Evolutionary conservation across 2,888 invertebrate genomes (phyloP), one percentile per base, ranked within the genome.

Genomic region (Phalera bucephala): DNA sequence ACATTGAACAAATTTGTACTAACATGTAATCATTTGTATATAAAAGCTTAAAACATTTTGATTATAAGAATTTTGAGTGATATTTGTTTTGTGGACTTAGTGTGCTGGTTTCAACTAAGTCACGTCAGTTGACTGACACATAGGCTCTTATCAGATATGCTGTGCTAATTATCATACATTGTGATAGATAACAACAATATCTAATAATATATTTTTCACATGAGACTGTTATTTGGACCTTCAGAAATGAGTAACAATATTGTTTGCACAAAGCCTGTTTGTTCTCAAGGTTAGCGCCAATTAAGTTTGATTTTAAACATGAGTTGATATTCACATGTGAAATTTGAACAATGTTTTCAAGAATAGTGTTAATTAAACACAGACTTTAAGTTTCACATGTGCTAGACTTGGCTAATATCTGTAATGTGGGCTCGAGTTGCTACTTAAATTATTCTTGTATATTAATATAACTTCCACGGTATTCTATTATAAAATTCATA

Each of bases 1-100:
- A 80, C 71, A 70, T 72, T 74, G 83, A 85, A 82, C 83, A 85
- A 84, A 82, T 70, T 60, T 66, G 57, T 64, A 64, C 51, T 68
- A 68, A 53, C 34, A 30, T n/a, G n/a, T 56, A 40, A 15, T 22
- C 14, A 28, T 28, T 27, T 68, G 67, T 68, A 66, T 55, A 67
- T 67, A 68, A 48, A 52, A 52, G 48, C 45, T 41, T 45, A 62
- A 56, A 47, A 52, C 31, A 23, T 27, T 50, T 52, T 64, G 52
- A 58, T 58, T 38, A 54, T 64, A 65, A 64, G 65, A 44, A 40
- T 52, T 50, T 45, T 54, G 58, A 61, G 62, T 54, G 60, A 56
- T 60, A 47, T 55, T 55, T 17, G 54, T 63, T 68, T 64, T 44
- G 33, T 53, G 51, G 32, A 37, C 44, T 48, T 56, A 48, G 51